These are phyloP conservation scores for Pygmarrhopalites habei DNA, from an alignment of 1,140 invertebrate species.

Conservation along the genomic window DNA sequence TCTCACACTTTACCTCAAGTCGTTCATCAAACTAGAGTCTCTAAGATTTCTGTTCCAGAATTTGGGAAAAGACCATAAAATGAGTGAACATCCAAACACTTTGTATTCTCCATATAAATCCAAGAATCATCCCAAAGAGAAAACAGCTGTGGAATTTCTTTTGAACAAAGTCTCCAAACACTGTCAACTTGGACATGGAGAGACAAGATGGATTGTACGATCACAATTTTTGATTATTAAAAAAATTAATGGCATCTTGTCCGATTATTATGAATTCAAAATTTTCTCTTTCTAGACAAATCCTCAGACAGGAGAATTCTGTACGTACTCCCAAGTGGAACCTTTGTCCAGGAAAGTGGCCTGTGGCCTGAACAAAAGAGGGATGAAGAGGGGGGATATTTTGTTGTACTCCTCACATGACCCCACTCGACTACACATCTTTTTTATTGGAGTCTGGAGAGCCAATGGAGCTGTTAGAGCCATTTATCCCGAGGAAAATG, in stretches of 20 bases:
- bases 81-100: no score
- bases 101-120: background rate
- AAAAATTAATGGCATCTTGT: background rate
- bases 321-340: background rate
- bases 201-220: background rate
- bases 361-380: constrained; percentile 15
- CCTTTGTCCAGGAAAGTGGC: constrained; percentile 14
- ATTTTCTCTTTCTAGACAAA: background rate
- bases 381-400: constrained; percentile 25
- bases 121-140: background rate
- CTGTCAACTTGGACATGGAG: background rate
- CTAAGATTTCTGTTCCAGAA: no score
- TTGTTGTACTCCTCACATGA: constrained; percentile 29
- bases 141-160: background rate
- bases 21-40: no score
- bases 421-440: constrained; percentile 18
- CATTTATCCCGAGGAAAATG: constrained; percentile 27
- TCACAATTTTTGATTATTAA: background rate
- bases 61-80: no score
- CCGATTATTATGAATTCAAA: background rate
- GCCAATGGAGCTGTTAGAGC: constrained; percentile 28
- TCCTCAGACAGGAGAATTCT: background rate
- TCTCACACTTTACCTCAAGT: no score
- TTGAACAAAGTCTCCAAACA: background rate
- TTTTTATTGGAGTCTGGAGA: constrained; percentile 35